phyloP scores from a whole-genome alignment of 2,888 invertebrate genomes.

The Lycia hirtaria region DNA sequence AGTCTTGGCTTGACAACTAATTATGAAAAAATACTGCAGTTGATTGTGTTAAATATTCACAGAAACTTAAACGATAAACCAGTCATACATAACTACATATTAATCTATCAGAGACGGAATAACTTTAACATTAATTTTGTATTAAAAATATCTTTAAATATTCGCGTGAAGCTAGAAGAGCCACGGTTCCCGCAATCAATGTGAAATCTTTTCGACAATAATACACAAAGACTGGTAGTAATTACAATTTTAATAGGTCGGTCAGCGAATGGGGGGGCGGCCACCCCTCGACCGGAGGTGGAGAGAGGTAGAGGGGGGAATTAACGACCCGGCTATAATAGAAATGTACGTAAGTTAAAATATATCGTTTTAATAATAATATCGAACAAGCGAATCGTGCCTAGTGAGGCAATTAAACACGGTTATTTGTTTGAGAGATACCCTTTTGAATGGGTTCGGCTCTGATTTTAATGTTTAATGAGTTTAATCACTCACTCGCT shows the following conservation, averaged over 20 bases:
- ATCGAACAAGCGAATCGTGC: constrained; percentile 53
- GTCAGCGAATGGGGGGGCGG: constrained; percentile 61
- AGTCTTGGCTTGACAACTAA: background rate
- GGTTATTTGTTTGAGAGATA: constrained; percentile 30
- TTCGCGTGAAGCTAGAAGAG: constrained; percentile 7
- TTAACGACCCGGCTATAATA: constrained; percentile 62
- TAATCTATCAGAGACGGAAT: background rate
- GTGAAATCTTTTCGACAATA: constrained; percentile 71
- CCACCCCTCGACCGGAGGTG: constrained; percentile 23
- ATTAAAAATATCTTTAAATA: constrained; percentile 8
- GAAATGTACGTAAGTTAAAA: constrained; percentile 67
- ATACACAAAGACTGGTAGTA: constrained; percentile 72
- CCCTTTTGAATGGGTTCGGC: constrained; percentile 4
- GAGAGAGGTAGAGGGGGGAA: constrained; percentile 39
- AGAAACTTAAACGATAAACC: too few species aligned
- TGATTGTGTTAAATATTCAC: background rate
- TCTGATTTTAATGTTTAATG: background rate
- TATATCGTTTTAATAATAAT: constrained; percentile 67
- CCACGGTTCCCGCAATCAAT: constrained; percentile 58
- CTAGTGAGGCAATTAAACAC: constrained; percentile 42
- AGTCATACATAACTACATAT: background rate
- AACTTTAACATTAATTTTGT: background rate
- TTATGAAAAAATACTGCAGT: constrained; percentile 5
- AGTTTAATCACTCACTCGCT: too few species aligned
- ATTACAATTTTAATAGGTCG: constrained; percentile 82